Conservation (phyloP, 2,113 vertebrate genomes). For the Melanerpes aurifrons region DNA sequence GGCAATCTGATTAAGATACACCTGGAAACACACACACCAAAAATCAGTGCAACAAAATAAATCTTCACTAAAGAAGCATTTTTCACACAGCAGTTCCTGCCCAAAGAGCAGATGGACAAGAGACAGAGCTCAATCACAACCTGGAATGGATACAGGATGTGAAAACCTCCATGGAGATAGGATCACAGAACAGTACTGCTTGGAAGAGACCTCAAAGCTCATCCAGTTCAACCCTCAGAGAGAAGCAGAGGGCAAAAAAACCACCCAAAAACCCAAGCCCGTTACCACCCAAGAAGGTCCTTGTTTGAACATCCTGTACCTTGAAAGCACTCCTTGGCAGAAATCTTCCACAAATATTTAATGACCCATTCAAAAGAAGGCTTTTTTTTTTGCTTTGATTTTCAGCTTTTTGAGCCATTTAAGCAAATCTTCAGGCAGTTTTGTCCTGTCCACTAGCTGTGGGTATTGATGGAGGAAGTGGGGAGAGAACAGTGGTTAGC, state of each 20-base stretch:
- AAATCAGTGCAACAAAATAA: too few relatives aligned
- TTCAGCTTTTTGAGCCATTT: not conserved
- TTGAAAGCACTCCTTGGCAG: constrained; percentile 7
- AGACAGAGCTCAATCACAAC: not conserved
- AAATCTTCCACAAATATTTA: not conserved
- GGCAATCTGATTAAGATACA: too few relatives aligned
- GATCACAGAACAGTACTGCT: too few relatives aligned
- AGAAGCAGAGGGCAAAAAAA: too few relatives aligned
- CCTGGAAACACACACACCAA: too few relatives aligned
- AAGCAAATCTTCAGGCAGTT: not conserved
- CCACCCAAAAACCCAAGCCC: too few relatives aligned
- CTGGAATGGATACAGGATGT: not conserved
- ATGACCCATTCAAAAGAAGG: not conserved
- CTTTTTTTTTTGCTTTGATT: too few relatives aligned
- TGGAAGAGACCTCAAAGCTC: too few relatives aligned
- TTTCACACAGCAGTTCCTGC: not conserved
- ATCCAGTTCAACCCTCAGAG: too few relatives aligned
- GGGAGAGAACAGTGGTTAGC: not conserved
- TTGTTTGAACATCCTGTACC: constrained; percentile 2
- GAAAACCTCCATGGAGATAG: not conserved
- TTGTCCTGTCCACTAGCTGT: not conserved
- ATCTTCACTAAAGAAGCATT: too few relatives aligned
- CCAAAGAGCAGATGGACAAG: not conserved
- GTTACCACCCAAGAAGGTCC: not conserved
- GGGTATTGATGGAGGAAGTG: constrained; percentile 40